Evolutionary conservation across 1,140 invertebrate genomes (phyloP).

Genomic region (Drosophila ogumai): DNA sequence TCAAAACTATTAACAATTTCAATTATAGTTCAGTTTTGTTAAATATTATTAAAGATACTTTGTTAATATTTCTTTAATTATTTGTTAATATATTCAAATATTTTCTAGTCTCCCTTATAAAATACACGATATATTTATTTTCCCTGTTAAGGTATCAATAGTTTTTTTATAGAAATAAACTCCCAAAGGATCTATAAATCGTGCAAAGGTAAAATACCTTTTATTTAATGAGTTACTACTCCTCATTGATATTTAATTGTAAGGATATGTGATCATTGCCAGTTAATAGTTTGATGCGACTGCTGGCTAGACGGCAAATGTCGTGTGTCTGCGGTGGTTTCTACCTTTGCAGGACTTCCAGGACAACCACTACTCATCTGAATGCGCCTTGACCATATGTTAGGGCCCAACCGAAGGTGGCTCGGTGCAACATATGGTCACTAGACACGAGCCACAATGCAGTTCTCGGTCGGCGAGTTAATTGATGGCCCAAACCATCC

Average conservation of each 20-base stretch:
- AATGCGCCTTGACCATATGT: constrained; percentile 57
- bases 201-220: not conserved
- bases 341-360: constrained; percentile 10
- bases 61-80: not conserved
- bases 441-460: constrained; percentile 68
- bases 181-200: constrained; percentile 8
- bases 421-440: constrained; percentile 71
- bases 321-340: constrained; percentile 29
- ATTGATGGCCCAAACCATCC: constrained; percentile 66
- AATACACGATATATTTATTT: no score
- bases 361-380: constrained; percentile 25
- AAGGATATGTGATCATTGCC: not conserved
- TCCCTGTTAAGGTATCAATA: not conserved
- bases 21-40: not conserved
- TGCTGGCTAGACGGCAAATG: constrained; percentile 46
- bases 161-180: not conserved
- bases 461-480: constrained; percentile 55
- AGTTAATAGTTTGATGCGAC: constrained; percentile 35
- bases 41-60: no score
- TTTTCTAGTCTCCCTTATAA: not conserved
- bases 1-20: not conserved
- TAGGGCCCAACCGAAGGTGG: constrained; percentile 40
- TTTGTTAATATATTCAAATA: not conserved
- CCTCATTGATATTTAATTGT: constrained; percentile 20
- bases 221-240: constrained; percentile 5